Percentiles rank a stretch among this genome's conserved stretches.
Conservation (phyloP, 1,140 invertebrate species). For the Drosophila persimilis region DNA sequence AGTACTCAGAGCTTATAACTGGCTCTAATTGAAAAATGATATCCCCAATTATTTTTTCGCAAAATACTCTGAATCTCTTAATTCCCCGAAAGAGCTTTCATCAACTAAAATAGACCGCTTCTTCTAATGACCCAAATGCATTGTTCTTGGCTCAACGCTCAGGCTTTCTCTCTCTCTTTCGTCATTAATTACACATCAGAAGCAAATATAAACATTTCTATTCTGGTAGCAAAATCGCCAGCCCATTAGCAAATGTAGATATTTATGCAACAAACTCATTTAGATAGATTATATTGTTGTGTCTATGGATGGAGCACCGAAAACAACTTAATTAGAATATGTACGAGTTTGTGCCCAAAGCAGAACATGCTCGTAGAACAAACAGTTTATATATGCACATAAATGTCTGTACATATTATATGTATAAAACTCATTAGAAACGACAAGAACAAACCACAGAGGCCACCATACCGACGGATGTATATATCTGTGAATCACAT, state of each 20-base stretch:
- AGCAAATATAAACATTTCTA: conserved; percentile 4
- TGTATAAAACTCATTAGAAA: conserved; percentile 39
- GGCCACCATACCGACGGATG: background rate
- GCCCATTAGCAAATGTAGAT: conserved; percentile 6
- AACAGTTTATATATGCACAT: conserved; percentile 12
- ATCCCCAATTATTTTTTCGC: background rate
- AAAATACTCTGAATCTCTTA: conserved; percentile 3
- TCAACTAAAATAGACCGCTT: conserved; percentile 16
- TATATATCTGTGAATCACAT: conserved; percentile 30
- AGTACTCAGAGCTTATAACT: too few species aligned
- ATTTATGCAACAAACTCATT: conserved; percentile 40
- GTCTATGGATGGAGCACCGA: background rate
- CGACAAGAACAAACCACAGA: conserved; percentile 9
- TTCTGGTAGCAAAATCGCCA: conserved; percentile 5
- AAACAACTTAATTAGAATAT: conserved; percentile 4
- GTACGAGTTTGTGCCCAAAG: background rate
- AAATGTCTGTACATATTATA: background rate
- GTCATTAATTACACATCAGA: conserved; percentile 32
- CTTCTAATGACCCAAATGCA: conserved; percentile 6
- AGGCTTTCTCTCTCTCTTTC: background rate
- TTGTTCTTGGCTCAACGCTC: conserved; percentile 5
- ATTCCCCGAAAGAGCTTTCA: conserved; percentile 3
- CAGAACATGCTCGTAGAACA: background rate
- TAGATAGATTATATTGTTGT: conserved; percentile 10
- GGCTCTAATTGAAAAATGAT: too few species aligned